Base-by-base conservation (phyloP, 2,888 invertebrate species). In the Agonopterix heracliana region DNA sequence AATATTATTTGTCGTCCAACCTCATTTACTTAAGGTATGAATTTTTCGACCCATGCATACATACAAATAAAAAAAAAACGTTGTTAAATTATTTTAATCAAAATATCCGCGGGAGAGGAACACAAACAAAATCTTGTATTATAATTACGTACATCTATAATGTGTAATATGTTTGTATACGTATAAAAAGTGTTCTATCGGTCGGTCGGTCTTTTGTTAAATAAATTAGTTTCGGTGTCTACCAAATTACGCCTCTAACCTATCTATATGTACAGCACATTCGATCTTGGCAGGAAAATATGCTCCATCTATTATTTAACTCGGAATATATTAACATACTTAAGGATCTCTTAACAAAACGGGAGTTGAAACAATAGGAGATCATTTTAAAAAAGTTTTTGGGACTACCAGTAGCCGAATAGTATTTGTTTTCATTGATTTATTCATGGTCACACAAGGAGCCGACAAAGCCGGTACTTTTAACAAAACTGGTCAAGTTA, bases 151-250 rank as follows among this genome's bases (percentile, higher is more conserved):
- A 53, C 55, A 61, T 67, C 69, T 68, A 63, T 66, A 65, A 64
- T 66, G 64, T 71, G 74, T 76, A 78, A 81, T 81, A 74, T 84
- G 74, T 84, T 85, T 84, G 82, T 85, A 81, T 75, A 81, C 71
- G 66, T 64, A 85, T 81, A 88, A 87, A 87, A 87, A 87, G 71
- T 78, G 77, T 64, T 81, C 79, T 86, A 85, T 84, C 85, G 76
- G 81, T 79, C 82, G 83, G 82, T 67, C 80, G 73, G 76, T 80
- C 85, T 86, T 89, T 89, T 89, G 89, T 89, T 84, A 88, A 87
- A 86, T 88, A 89, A 89, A 89, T 89, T 89, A 87, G 89, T 81
- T 88, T 87, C 89, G 89, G 89, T 89, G 85, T 89, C 89, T 89
- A 89, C 89, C 88, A 89, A 87, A 89, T 89, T 89, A 89, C 89